Percentiles rank a stretch among this genome's conserved stretches.
phyloP scores from a whole-genome alignment of 2,797 vertebrate species.

The Jordanella pulchra region DNA sequence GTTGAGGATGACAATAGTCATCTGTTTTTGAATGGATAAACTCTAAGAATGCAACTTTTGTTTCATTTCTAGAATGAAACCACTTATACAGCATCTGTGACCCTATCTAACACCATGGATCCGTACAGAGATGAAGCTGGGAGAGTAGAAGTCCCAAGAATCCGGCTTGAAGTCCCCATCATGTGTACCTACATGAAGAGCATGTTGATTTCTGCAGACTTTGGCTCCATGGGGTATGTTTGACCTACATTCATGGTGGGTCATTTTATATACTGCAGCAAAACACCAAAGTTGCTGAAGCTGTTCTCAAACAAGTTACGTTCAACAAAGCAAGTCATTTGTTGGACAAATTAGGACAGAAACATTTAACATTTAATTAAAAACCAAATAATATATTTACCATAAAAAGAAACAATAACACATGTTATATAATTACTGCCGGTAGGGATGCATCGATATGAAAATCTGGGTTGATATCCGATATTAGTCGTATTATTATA shows the following conservation, averaged over 20 bases:
- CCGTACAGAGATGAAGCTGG: conserved; percentile 15
- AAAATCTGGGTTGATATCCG: too few relatives aligned
- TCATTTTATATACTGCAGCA: too few relatives aligned
- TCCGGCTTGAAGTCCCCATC: conserved; percentile 78
- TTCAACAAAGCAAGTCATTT: not conserved
- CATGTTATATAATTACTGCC: not conserved
- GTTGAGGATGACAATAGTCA: not conserved
- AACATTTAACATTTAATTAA: not conserved
- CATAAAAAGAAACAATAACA: not conserved
- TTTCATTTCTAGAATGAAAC: conserved; percentile 81
- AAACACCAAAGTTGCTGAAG: too few relatives aligned
- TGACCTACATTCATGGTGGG: conserved; percentile 16
- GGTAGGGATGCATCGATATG: too few relatives aligned
- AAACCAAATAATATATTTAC: too few relatives aligned
- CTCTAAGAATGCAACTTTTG: conserved; percentile 11
- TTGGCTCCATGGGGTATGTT: conserved; percentile 79
- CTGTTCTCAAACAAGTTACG: not conserved
- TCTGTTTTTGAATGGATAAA: not conserved
- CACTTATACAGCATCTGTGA: conserved; percentile 74
- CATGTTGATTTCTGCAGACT: conserved; percentile 82
- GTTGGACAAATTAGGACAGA: not conserved
- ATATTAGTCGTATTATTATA: too few relatives aligned
- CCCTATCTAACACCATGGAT: conserved; percentile 69
- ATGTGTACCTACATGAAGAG: conserved; percentile 82
- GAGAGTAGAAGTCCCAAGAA: conserved; percentile 54